Conservation (phyloP, 2,113 vertebrate species). For the Phainopepla nitens region DNA sequence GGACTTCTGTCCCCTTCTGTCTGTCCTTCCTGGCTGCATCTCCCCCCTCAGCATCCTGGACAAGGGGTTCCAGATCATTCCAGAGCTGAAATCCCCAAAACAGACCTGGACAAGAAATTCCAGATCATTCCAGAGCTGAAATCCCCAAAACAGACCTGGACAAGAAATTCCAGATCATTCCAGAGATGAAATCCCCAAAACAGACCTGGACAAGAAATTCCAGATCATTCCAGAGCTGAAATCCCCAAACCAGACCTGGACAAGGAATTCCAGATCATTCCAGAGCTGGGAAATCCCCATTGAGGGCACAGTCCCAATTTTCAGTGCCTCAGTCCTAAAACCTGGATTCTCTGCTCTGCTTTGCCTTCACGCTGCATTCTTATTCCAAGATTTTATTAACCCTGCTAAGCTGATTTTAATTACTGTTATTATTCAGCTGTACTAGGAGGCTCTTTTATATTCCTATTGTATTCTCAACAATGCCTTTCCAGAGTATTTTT, state of each 20-base stretch:
- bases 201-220: no score
- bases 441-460: background rate
- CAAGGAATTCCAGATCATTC: background rate
- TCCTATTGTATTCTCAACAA: background rate
- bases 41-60: accelerated
- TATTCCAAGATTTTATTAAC: background rate
- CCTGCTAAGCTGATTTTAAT: background rate
- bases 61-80: background rate
- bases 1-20: background rate
- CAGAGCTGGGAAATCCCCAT: background rate
- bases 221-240: no score
- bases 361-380: background rate
- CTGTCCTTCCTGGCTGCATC: background rate
- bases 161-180: no score
- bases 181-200: no score
- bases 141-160: background rate
- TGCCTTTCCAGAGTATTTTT: background rate
- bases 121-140: background rate
- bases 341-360: background rate
- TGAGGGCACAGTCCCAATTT: accelerated
- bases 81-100: background rate
- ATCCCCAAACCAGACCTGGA: no score
- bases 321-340: background rate
- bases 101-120: background rate
- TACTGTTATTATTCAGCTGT: background rate